Evolutionary conservation across 2,888 invertebrate species (phyloP), one percentile per base, ranked within the genome.

Genomic region (Cheilosia vulpina): DNA sequence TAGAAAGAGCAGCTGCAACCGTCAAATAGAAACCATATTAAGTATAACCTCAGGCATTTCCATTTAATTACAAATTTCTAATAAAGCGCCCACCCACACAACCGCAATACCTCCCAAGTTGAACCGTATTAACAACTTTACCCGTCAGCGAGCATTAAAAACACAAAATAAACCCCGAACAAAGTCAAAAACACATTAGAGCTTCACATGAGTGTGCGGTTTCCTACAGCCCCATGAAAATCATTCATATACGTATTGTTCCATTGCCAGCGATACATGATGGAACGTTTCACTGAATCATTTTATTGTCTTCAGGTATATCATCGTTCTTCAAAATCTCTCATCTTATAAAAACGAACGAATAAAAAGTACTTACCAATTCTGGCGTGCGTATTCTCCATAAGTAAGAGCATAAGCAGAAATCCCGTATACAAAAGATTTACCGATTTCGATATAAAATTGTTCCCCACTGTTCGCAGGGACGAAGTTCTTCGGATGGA

Each of bases 311-410:
- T 85, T 21, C 52, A 50, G 41, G 52, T 68, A 81, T 76, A 77
- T 85, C 72, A 66, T 60, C 80, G 27, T 66, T 62, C 55, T 72
- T 15, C 45, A 81, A 81, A 72, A 81, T 41, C 9, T 13, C 5
- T 72, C 52, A 72, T 68, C 41, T 57, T 17, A 55, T 38, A 27
- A 65, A 43, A 62, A 63, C 41, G 19, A 31, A 76, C 7, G 34
- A 13, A 60, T 31, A 11, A 66, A 53, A 66, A 73, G 58, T 88
- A 91, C 91, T 92, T 89, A 91, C 91, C 91, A 83, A 91, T 92
- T 77, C 91, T 90, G 72, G 91, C 91, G 84, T 90, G 89, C 82
- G 90, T 90, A 87, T 88, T 88, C 85, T 88, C 90, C 88, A 90
- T 82, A 78, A 90, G 88, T 77, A 89, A 80, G 63, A 87, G 84